Conservation (phyloP, 2,888 invertebrate genomes). For the Cephus rjabovi region DNA sequence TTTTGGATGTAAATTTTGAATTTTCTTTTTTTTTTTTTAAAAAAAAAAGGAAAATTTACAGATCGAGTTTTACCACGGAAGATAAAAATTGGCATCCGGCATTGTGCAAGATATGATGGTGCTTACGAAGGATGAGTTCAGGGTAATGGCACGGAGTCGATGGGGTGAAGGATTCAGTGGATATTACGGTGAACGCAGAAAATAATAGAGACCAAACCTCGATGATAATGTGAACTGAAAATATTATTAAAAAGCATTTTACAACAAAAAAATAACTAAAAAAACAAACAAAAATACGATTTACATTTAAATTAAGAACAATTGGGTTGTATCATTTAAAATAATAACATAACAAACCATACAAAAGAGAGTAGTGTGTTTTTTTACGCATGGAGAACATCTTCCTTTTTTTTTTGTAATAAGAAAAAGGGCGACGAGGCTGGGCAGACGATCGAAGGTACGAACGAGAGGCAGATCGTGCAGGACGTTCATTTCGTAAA, state of each 20-base stretch:
- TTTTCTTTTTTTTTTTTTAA: not conserved
- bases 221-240: slow-evolving; percentile 66
- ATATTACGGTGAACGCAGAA: not conserved
- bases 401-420: not conserved
- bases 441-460: not conserved
- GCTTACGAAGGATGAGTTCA: not conserved
- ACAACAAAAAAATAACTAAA: slow-evolving; percentile 67
- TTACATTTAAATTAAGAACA: slow-evolving; percentile 68
- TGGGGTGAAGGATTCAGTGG: not conserved
- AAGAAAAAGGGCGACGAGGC: not conserved
- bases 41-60: not conserved
- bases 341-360: slow-evolving; percentile 67
- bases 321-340: slow-evolving; percentile 63
- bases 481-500: not conserved
- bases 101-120: not conserved
- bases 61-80: no score
- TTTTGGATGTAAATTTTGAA: not conserved
- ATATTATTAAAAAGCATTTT: slow-evolving; percentile 68
- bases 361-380: slow-evolving; percentile 50
- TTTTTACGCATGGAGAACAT: not conserved
- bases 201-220: slow-evolving; percentile 49
- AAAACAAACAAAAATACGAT: slow-evolving; percentile 68
- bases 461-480: not conserved
- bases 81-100: not conserved
- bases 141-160: not conserved